Evolutionary conservation across 2,888 invertebrate species (phyloP).

Genomic region (Spicauda simplicius): DNA sequence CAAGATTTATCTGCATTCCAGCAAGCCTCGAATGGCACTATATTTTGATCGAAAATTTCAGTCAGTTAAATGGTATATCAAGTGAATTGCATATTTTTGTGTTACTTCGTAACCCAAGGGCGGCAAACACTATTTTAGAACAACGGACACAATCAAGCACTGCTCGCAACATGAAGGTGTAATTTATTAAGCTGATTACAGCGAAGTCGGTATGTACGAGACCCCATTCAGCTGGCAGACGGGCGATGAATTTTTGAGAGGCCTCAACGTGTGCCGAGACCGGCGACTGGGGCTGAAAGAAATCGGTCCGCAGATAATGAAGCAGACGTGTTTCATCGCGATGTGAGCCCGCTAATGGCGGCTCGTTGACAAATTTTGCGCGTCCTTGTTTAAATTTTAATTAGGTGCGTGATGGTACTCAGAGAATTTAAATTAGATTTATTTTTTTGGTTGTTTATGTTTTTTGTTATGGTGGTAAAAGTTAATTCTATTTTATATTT

Average conservation of each 20-base stretch:
- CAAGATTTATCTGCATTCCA: too few relatives aligned
- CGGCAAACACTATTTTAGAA: background rate
- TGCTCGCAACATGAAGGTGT: background rate
- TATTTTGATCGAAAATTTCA: too few relatives aligned
- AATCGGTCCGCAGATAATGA: constrained; percentile 73
- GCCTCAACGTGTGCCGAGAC: constrained; percentile 70
- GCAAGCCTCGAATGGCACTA: too few relatives aligned
- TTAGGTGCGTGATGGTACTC: constrained; percentile 8
- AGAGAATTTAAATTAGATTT: constrained; percentile 11
- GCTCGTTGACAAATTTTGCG: constrained; percentile 27
- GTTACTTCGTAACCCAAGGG: too few relatives aligned
- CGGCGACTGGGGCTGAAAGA: constrained; percentile 71
- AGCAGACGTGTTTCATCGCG: constrained; percentile 46
- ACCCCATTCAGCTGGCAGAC: constrained; percentile 76
- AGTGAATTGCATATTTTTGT: too few relatives aligned
- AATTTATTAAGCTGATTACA: constrained; percentile 79
- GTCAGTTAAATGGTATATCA: too few relatives aligned
- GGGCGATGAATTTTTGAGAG: constrained; percentile 84
- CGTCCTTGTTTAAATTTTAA: constrained; percentile 24
- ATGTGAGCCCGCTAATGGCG: constrained; percentile 27
- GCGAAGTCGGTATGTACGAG: constrained; percentile 56
- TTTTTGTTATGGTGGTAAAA: too few relatives aligned
- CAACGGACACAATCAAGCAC: background rate
- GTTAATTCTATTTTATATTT: too few relatives aligned
- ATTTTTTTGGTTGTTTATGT: background rate